Percentiles rank a stretch among this genome's conserved stretches.
Evolutionary conservation across 2,113 vertebrate species (phyloP).

Genomic region (Leptobrachium ailaonicum): DNA sequence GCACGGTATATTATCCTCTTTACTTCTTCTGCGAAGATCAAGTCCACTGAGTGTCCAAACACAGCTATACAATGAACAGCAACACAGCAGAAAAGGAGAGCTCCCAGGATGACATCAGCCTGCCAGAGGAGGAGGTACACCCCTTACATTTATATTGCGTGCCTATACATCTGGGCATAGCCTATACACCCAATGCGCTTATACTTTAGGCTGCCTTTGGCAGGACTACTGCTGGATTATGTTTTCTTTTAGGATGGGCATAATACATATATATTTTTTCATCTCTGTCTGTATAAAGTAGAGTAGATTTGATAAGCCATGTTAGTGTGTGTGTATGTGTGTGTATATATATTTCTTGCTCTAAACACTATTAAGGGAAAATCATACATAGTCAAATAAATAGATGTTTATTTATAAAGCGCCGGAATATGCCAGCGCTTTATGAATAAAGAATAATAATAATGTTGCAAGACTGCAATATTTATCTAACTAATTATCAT

Average conservation of each 20-base stretch:
- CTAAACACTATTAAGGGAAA: no score
- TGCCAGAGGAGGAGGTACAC: constrained; percentile 46
- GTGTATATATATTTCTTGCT: no score
- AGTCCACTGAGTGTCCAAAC: background rate
- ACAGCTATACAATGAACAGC: constrained; percentile 39
- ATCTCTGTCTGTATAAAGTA: background rate
- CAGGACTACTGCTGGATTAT: background rate
- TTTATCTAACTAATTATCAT: no score
- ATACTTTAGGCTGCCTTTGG: no score
- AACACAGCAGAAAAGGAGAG: constrained; percentile 29
- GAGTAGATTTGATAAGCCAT: background rate
- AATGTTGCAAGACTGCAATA: no score
- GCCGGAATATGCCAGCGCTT: no score
- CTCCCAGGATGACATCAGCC: constrained; percentile 38
- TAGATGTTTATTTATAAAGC: no score
- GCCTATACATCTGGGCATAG: background rate
- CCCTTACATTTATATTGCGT: background rate
- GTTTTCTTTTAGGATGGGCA: background rate
- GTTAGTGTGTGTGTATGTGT: background rate
- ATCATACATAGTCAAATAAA: no score
- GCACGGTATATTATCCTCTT: background rate
- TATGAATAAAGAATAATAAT: no score
- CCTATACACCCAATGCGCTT: background rate
- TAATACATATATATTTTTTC: constrained; percentile 1
- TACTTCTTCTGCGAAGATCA: background rate